Base-by-base conservation (phyloP, 2,113 vertebrate species). In the Podarcis muralis region DNA sequence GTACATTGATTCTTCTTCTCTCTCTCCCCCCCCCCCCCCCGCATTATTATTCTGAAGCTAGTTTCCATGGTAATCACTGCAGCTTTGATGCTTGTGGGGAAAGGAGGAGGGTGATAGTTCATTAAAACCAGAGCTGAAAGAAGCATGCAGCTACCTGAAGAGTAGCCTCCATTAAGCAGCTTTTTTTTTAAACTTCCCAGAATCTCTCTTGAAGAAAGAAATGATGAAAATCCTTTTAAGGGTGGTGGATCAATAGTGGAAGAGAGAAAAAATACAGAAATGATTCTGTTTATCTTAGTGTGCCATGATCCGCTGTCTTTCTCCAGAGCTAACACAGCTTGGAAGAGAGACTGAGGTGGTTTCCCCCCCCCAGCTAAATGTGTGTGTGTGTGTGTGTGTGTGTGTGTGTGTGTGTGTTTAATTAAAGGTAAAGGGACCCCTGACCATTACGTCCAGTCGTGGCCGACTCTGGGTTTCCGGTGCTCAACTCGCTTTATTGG, bases 21-120 rank as follows among this genome's bases (percentile, higher is more conserved):
- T 23, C 43, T 2, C 65, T 68, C 78, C 68, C 72, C 81, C 2
- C 76, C 20, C 35, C 76, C 12, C 25, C 30, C 25, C 2, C 12
- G 12, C 20, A 30, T 35, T 68, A 83, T 3, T 91, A 83, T 95
- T 96, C 96, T 95, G 82, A 81, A 93, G 92, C 96, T 96, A 94
- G 98, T 99, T 98, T 97, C 98, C 97, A 98, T 98, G 97, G 98
- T 94, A 97, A 99, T 97, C 92, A 81, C 91, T 97, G 95, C 95
- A 94, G 95, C 92, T 96, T 95, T 96, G 93, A 92, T 93, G 90
- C 92, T 94, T 89, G 86, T 90, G 88, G 88, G 57, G 8, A 93
- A 65, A 81, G 81, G 78, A 88, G 87, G 86, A 68, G 88, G 81
- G 84, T 12, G 25, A 87, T 93, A 59, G 87, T 95, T 89, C 75